Evolutionary conservation across 30 jellyfish, hydroid and myxozoan genomes (phyloP), one percentile per base, ranked within the genome.

Genomic region (Cassiopea xamachana): DNA sequence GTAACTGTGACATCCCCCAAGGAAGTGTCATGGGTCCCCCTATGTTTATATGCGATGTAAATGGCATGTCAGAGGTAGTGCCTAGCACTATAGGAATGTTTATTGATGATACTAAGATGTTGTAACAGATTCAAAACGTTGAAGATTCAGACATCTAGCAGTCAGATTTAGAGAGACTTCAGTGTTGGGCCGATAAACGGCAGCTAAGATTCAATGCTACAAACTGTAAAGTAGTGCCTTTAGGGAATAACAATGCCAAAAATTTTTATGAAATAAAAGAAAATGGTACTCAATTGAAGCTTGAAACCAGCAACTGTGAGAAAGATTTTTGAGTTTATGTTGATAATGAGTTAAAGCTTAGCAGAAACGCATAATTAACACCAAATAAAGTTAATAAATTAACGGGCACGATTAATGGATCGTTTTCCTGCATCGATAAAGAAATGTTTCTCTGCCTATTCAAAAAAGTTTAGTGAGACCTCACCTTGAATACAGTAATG

Each of bases 251-350:
- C 87, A 55, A 77, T 77, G 13, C 19, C 47, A 77, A 77, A 16
- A 6, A 79, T 79, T 74, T 14, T 79, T 79, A 51, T 75, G 47
- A 6, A 75, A 79, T 79, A 47, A 47, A 49, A 79, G 87, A 79
- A 55, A 79, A 81, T 61, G 80, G 71, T 81, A 69, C 91, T 61
- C 91, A 19, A 19, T 84, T 68, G 77, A 83, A 83, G 69, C 84
- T 83, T 83, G 84, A 83, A 83, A 69, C 84, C 69, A 83, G 91
- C 51, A 82, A 83, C 75, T 83, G 91, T 55, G 91, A 83, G 84
- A 83, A 83, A 83, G 91, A 71, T 72, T 82, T 83, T 68, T 75
- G 91, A 83, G 91, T 82, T 64, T 51, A 82, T 46, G 82, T 82
- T 68, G 90, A 82, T 46, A 82, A 70, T 51, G 90, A 82, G 62